Conservation (phyloP, 2,888 invertebrate species). For the Xestia rhomboidea region DNA sequence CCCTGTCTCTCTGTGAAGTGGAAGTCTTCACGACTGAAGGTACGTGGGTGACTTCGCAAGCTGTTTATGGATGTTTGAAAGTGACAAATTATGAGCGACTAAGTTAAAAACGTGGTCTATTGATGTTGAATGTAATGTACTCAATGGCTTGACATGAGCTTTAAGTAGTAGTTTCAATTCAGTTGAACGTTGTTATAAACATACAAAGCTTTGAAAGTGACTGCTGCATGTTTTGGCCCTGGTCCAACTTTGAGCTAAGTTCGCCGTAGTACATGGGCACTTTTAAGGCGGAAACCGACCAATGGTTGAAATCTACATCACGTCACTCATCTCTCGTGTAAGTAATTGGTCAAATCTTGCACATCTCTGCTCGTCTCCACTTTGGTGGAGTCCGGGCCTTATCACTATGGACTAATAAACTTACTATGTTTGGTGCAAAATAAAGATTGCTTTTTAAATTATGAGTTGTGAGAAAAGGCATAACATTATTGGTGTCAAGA, state of each 20-base stretch:
- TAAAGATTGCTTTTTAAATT: not conserved
- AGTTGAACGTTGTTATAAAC: not conserved
- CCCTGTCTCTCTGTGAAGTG: constrained; percentile 97
- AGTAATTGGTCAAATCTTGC: too few species aligned
- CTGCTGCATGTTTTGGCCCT: not conserved
- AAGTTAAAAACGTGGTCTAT: not conserved
- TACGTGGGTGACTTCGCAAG: constrained; percentile 70
- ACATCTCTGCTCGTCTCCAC: too few species aligned
- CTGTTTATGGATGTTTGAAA: not conserved
- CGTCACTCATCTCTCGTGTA: too few species aligned
- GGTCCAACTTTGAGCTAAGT: not conserved
- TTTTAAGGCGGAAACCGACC: too few species aligned
- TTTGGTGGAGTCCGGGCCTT: not conserved
- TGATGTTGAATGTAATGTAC: not conserved
- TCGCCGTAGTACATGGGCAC: not conserved
- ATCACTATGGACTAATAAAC: not conserved
- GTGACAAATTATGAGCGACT: not conserved
- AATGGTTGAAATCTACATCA: too few species aligned
- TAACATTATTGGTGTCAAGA: not conserved
- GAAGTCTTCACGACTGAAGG: constrained; percentile 98
- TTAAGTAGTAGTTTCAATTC: not conserved
- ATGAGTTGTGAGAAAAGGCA: not conserved
- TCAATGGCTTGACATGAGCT: not conserved
- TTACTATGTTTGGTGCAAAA: not conserved
- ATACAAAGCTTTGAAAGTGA: not conserved